These are phyloP conservation scores for Lateolabrax maculatus DNA, from an alignment of 2,797 vertebrate species.

Conservation along the genomic window DNA sequence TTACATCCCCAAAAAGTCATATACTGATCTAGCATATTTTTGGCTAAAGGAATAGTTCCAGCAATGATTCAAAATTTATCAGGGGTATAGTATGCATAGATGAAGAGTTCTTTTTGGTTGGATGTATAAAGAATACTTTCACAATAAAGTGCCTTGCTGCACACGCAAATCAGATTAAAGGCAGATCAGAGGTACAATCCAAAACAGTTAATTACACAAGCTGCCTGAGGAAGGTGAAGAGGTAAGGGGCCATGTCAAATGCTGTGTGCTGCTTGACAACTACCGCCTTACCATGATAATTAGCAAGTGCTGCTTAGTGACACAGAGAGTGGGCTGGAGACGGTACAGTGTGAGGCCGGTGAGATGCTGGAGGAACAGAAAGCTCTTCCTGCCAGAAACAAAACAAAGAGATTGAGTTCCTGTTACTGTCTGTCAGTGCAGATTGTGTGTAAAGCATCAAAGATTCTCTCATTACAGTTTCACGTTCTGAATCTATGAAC, in stretches of 20 bases:
- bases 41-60: slow-evolving; percentile 4
- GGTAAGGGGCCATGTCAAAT: slow-evolving; percentile 20
- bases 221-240: slow-evolving; percentile 40
- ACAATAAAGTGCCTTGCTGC: neutral
- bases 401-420: slow-evolving; percentile 13
- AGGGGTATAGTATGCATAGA: neutral
- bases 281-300: slow-evolving; percentile 50
- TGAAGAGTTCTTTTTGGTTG: neutral
- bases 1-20: slow-evolving; percentile 16
- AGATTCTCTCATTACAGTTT: slow-evolving; percentile 11
- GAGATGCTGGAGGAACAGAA: slow-evolving; percentile 15
- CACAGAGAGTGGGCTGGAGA: neutral
- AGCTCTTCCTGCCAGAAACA: neutral
- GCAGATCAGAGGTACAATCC: slow-evolving; percentile 41
- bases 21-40: neutral
- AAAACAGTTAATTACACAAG: slow-evolving; percentile 59
- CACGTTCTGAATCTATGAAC: slow-evolving; percentile 6
- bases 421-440: slow-evolving; percentile 12
- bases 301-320: slow-evolving; percentile 35
- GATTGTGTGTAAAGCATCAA: slow-evolving; percentile 3
- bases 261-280: slow-evolving; percentile 52
- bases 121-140: slow-evolving; percentile 12
- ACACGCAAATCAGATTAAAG: slow-evolving; percentile 43
- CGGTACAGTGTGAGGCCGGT: neutral
- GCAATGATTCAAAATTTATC: neutral